phyloP scores from a whole-genome alignment of 2,113 vertebrate species.

The Halichoeres trimaculatus region DNA sequence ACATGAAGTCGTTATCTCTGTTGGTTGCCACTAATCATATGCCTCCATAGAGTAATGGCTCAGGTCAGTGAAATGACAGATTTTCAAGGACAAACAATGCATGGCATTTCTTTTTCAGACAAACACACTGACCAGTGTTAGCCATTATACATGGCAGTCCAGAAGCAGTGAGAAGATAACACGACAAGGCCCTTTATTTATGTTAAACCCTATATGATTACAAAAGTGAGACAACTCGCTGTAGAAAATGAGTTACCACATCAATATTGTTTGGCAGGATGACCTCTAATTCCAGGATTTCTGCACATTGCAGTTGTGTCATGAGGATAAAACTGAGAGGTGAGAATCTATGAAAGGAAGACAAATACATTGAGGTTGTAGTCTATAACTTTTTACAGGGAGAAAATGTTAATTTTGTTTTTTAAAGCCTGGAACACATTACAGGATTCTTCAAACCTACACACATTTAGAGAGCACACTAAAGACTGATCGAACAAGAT shows the following conservation, averaged over 20 bases:
- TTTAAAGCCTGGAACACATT: no score
- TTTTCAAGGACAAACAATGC: slow-evolving; percentile 68
- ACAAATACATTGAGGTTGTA: no score
- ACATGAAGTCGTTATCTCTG: slow-evolving; percentile 75
- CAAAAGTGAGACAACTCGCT: slow-evolving; percentile 1
- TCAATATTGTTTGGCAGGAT: slow-evolving; percentile 34
- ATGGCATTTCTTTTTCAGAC: slow-evolving; percentile 44
- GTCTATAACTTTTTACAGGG: no score
- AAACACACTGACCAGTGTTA: slow-evolving; percentile 23
- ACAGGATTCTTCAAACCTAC: no score
- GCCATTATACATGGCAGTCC: slow-evolving; percentile 3
- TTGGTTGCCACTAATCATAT: slow-evolving; percentile 64
- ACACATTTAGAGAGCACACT: no score
- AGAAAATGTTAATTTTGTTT: no score
- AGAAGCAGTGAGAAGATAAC: neutral
- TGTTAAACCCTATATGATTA: slow-evolving; percentile 14
- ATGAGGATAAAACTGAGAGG: neutral
- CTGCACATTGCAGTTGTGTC: slow-evolving; percentile 10
- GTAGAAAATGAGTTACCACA: slow-evolving; percentile 10
- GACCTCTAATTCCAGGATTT: slow-evolving; percentile 41
- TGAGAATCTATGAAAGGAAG: slow-evolving; percentile 6
- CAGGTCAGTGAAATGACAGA: slow-evolving; percentile 60
- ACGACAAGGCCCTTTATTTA: slow-evolving; percentile 13
- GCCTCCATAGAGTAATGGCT: slow-evolving; percentile 50
- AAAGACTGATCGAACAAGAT: no score